These are phyloP conservation scores for Glyptemys insculpta DNA, from an alignment of 2,797 vertebrate genomes.

Conservation along the genomic window DNA sequence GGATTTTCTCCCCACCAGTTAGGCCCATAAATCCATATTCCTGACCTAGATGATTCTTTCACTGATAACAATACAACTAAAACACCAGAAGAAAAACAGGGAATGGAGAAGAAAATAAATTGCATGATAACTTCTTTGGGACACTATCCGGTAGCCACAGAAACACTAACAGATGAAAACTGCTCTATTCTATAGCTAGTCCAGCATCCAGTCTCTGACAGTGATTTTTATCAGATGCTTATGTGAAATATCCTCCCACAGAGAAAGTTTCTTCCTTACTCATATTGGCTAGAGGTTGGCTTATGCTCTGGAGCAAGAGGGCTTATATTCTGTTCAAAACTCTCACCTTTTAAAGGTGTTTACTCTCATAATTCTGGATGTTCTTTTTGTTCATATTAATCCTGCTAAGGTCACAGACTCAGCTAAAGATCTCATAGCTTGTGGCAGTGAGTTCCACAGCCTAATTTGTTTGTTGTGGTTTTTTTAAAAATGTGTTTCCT, in stretches of 20 bases:
- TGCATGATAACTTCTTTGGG: neutral
- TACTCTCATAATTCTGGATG: neutral
- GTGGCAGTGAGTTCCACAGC: neutral
- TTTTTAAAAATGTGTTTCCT: neutral
- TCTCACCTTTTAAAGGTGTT: neutral
- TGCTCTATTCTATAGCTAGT: neutral
- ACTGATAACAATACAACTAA: neutral
- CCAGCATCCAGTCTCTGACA: neutral
- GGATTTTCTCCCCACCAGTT: neutral
- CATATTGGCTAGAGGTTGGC: neutral
- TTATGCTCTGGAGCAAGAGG: accelerated
- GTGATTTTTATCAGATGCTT: neutral
- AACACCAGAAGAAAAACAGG: accelerated
- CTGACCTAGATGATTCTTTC: neutral
- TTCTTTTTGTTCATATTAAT: neutral
- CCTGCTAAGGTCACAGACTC: accelerated
- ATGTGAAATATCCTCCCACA: neutral
- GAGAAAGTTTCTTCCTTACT: neutral
- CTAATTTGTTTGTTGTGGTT: neutral
- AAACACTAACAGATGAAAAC: neutral
- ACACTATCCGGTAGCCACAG: neutral
- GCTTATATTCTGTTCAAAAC: neutral
- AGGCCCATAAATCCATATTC: neutral
- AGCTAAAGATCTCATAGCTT: neutral
- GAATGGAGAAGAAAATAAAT: neutral